These are phyloP conservation scores for Heliconius erato DNA, from an alignment of 2,888 invertebrate genomes.

Conservation along the genomic window DNA sequence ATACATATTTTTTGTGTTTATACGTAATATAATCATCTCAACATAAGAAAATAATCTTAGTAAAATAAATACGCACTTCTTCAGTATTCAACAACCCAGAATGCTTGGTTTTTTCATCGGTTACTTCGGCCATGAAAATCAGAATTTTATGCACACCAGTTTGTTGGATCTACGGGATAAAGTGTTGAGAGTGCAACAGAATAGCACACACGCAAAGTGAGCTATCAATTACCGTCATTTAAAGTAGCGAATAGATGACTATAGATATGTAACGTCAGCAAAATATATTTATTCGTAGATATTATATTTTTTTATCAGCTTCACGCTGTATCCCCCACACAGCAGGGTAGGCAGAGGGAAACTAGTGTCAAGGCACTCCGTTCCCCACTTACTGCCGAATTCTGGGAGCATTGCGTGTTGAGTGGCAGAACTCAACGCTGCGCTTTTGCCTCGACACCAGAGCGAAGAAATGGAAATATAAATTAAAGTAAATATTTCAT, in stretches of 20 bases:
- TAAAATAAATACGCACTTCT: not conserved
- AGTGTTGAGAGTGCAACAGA: slow-evolving; percentile 52
- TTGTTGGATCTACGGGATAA: slow-evolving; percentile 59
- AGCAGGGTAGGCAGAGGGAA: too few relatives aligned
- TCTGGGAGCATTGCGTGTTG: too few relatives aligned
- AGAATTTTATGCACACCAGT: slow-evolving; percentile 57
- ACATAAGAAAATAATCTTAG: not conserved
- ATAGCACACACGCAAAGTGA: slow-evolving; percentile 57
- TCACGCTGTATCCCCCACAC: too few relatives aligned
- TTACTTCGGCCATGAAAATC: slow-evolving; percentile 75
- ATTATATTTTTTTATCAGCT: not conserved
- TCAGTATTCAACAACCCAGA: slow-evolving; percentile 88
- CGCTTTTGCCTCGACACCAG: too few relatives aligned
- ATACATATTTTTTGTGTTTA: too few relatives aligned
- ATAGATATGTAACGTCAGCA: not conserved
- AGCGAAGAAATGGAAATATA: too few relatives aligned
- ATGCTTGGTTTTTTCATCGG: slow-evolving; percentile 87
- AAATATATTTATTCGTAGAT: slow-evolving; percentile 5
- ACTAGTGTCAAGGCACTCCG: too few relatives aligned
- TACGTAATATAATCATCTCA: not conserved
- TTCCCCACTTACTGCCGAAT: too few relatives aligned
- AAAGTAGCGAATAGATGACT: slow-evolving; percentile 15
- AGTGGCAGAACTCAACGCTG: too few relatives aligned
- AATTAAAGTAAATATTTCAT: too few relatives aligned
- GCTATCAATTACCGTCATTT: slow-evolving; percentile 41